Conservation (phyloP, 1,140 invertebrate genomes). For the Drosophila tropicalis region DNA sequence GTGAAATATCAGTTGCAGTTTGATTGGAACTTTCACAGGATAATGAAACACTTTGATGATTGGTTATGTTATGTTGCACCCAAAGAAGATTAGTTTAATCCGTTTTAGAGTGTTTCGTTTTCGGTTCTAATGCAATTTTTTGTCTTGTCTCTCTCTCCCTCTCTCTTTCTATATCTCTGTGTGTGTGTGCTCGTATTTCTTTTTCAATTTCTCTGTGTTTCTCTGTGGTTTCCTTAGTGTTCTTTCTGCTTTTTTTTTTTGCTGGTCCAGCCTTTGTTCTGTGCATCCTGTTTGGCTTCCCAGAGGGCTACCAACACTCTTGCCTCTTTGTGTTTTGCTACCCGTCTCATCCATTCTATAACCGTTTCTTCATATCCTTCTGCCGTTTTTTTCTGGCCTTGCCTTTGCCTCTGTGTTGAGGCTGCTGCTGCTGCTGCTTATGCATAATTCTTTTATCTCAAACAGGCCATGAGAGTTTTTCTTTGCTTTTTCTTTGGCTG, state of each 20-base stretch:
- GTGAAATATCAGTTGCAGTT: too few relatives aligned
- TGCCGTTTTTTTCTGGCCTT: neutral
- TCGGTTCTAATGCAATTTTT: neutral
- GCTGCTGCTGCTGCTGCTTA: constrained; percentile 50
- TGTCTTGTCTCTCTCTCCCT: constrained; percentile 8
- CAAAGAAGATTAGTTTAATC: neutral
- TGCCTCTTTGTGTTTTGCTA: constrained; percentile 28
- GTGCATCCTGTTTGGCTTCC: constrained; percentile 32
- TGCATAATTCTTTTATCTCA: constrained; percentile 78
- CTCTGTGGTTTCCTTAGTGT: constrained; percentile 61
- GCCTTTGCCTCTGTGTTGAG: neutral
- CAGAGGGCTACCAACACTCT: constrained; percentile 10
- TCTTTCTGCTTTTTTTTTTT: neutral
- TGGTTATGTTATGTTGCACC: neutral
- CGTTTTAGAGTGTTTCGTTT: neutral
- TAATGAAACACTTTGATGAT: too few relatives aligned
- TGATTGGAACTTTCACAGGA: too few relatives aligned
- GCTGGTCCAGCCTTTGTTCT: constrained; percentile 29
- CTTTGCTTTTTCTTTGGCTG: constrained; percentile 1
- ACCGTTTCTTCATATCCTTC: neutral
- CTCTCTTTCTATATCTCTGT: too few relatives aligned
- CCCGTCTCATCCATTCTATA: constrained; percentile 14
- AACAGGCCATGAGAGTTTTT: constrained; percentile 25
- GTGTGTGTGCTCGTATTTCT: constrained; percentile 12
- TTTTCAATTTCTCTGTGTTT: constrained; percentile 58